Evolutionary conservation across 2,888 invertebrate species (phyloP), one percentile per base, ranked within the genome.

Genomic region (Harpagoxenus sublaevis): DNA sequence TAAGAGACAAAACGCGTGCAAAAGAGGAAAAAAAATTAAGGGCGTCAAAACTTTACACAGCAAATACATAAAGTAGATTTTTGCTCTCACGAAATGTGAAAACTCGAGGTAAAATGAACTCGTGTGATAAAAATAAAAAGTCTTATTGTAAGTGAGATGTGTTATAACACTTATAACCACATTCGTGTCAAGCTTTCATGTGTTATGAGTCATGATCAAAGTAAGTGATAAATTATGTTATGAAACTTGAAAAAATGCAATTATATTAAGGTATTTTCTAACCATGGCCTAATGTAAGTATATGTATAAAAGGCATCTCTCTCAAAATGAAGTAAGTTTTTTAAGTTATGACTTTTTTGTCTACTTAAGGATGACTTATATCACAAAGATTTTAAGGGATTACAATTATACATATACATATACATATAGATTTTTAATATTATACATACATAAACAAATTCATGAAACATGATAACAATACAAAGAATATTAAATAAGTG

Each of bases 381-480:
- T 23, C 23, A 18, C 51, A 51, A 18, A 51, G 18, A 18, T 18
- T 0, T 51, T 6, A 51, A 51, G 6, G 6, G 18, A 51, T 51
- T 18, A 2, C 48, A 48, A 15, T 15, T 4, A 48, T 48, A 6
- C 6, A 2, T 15, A 6, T n/a, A n/a, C n/a, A n/a, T 18, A 18
- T 57, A 15, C 15, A 57, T 28, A 62, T 35, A 35, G 5, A 42
- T 65, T 42, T 63, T 42, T 12, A 65, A 42, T 5, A 28, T 65
- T 35, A 70, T n/a, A 31, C 3, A 53, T 35, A 70, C 1, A n/a
- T 68, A 68, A 53, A 70, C 28, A 1, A 70, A 35, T 70, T 70
- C 12, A 35, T 35, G 2, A 70, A 10, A 18, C 18, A 66, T 45
- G 23, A 45, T 23, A 66, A 66, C 1, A 12, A 23, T 65, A 6